Evolutionary conservation across 2,797 vertebrate species (phyloP), one percentile per base, ranked within the genome.

Genomic region (Arrhamphus sclerolepis): DNA sequence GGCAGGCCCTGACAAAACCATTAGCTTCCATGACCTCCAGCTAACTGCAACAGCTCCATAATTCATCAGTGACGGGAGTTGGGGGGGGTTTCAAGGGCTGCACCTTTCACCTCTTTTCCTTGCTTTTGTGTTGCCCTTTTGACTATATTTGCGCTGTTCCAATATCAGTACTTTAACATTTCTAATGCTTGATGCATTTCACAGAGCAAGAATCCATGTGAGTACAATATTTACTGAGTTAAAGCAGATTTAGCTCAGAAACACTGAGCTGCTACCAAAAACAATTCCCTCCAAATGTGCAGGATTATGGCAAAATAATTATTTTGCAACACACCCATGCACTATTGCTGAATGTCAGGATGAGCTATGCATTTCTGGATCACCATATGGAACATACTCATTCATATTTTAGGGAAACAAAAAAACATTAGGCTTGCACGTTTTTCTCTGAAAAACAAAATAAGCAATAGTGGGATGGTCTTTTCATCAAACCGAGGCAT

Each of bases 1-100:
- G 80, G 87, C 91, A 90, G 86, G 90, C 66, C 83, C 87, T 66
- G 84, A 90, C 89, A 84, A 87, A 88, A 81, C 77, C 70, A 72
- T 83, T 79, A 81, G 65, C 84, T 82, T 46, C 69, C 40, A 17
- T 86, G 90, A 91, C 88, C 91, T 83, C 51, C 59, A 68, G 78
- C 68, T 78, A 71, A 56, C 61, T 47, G 65, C 16, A 8, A 65
- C 56, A 54, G 77, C 63, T 34, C 74, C 68, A 70, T 68, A 74
- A 79, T 46, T 84, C 72, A 67, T 59, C 50, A 29, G 47, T 10
- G n/a, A 22, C 29, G 17, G 16, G 19, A 13, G 14, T 9, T 11
- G 6, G 34, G 46, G 60, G 29, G 14, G 56, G 46, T 56, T 58
- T 58, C 56, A 61, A 19, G 0, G 46, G 20, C 43, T 46, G 9